Conservation (phyloP, 2,797 vertebrate species). For the Clamator glandarius region DNA sequence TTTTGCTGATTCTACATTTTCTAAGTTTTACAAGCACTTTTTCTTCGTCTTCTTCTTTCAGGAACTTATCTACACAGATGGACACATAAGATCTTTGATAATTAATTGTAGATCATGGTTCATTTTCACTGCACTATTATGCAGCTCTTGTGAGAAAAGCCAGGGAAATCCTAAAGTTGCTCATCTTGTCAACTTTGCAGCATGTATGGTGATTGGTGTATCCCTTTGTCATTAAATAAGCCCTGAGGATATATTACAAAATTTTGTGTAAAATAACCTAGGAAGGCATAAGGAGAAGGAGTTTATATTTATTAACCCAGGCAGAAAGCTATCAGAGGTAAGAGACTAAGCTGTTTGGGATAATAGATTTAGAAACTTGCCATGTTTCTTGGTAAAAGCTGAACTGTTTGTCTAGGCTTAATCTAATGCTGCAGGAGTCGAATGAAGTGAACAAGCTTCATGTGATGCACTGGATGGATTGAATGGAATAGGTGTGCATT, state of each 20-base stretch:
- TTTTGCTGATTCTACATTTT: background rate
- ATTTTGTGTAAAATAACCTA: background rate
- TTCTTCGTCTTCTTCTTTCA: background rate
- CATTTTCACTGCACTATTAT: background rate
- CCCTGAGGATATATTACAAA: background rate
- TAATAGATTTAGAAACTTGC: background rate
- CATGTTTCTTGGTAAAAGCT: too few species aligned
- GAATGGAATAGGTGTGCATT: accelerated
- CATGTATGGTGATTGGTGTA: background rate
- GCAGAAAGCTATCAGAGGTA: background rate
- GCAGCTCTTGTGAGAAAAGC: background rate
- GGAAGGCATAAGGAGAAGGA: background rate
- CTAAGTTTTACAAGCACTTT: background rate
- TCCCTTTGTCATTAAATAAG: background rate
- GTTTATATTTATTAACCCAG: background rate
- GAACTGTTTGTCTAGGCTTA: background rate
- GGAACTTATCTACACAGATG: background rate
- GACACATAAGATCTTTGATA: accelerated
- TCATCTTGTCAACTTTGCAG: background rate
- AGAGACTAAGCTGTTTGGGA: background rate
- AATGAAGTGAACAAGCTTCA: accelerated
- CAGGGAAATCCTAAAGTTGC: background rate
- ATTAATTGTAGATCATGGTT: background rate
- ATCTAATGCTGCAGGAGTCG: background rate
- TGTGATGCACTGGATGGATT: background rate